Conservation (phyloP, 2,113 vertebrate species). For the Neopipo cinnamomea region DNA sequence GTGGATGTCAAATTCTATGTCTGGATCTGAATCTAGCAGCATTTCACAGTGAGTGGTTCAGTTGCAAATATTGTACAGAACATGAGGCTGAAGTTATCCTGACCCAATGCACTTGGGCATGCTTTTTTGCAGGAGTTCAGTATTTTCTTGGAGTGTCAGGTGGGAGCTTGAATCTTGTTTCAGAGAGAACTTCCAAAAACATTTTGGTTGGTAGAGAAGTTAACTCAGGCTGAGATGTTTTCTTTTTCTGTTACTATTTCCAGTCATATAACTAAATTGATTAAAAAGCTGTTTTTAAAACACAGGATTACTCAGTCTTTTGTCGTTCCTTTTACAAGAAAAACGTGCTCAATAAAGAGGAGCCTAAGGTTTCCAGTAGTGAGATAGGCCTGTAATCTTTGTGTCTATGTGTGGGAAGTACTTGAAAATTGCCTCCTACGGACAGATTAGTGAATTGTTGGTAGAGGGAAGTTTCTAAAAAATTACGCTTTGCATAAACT, state of each 20-base stretch:
- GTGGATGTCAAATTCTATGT: background rate
- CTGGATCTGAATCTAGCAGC: background rate
- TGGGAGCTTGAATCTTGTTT: background rate
- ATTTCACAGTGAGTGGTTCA: background rate
- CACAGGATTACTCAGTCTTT: slow-evolving; percentile 58
- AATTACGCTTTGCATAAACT: slow-evolving; percentile 26
- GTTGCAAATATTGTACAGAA: background rate
- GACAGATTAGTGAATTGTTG: slow-evolving; percentile 42
- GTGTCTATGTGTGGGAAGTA: slow-evolving; percentile 22
- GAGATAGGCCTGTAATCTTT: slow-evolving; percentile 35
- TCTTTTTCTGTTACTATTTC: slow-evolving; percentile 59
- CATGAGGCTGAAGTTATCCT: background rate
- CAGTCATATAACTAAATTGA: slow-evolving; percentile 37
- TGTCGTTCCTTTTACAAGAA: slow-evolving; percentile 45
- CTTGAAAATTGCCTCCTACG: slow-evolving; percentile 41
- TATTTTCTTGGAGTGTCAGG: background rate
- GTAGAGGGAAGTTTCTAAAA: background rate
- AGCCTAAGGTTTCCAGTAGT: background rate
- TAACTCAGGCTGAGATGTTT: slow-evolving; percentile 37
- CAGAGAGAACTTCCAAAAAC: background rate
- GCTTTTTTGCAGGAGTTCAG: background rate
- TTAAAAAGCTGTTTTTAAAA: slow-evolving; percentile 68
- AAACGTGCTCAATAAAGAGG: background rate
- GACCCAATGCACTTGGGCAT: background rate
- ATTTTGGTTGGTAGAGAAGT: slow-evolving; percentile 16